Percentiles rank a stretch among this genome's conserved stretches.
Conservation (phyloP, 2,797 vertebrate species). For the Pterois miles region DNA sequence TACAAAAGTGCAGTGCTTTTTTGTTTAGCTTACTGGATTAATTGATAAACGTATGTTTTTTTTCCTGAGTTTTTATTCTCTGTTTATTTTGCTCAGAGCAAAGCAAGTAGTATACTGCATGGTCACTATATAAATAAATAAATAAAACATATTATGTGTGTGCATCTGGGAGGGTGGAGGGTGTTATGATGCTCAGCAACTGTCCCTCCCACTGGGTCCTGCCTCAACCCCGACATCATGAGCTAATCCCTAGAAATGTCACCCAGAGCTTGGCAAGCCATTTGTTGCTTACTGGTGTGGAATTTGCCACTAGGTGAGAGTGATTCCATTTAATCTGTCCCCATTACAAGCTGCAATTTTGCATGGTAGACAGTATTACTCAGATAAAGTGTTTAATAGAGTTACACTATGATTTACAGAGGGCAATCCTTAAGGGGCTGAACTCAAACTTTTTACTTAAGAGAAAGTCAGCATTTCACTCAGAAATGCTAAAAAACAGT, state of each 20-base stretch:
- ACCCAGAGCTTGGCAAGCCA: slow-evolving; percentile 70
- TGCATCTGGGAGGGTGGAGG: background rate
- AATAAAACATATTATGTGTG: background rate
- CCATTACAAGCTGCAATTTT: slow-evolving; percentile 76
- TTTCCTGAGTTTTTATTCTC: background rate
- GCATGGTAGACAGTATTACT: slow-evolving; percentile 72
- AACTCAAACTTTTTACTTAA: slow-evolving; percentile 58
- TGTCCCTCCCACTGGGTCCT: slow-evolving; percentile 66
- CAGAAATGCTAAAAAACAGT: slow-evolving; percentile 17
- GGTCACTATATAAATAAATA: slow-evolving; percentile 3
- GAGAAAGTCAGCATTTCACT: slow-evolving; percentile 48
- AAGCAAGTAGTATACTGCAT: background rate
- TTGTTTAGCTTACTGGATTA: background rate
- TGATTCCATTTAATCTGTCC: slow-evolving; percentile 78
- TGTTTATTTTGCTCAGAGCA: background rate
- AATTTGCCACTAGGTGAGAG: slow-evolving; percentile 78
- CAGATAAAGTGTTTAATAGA: slow-evolving; percentile 70
- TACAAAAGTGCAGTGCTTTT: background rate
- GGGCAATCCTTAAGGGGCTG: slow-evolving; percentile 53
- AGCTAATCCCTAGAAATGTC: slow-evolving; percentile 78
- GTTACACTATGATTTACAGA: slow-evolving; percentile 55
- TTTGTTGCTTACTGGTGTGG: slow-evolving; percentile 80
- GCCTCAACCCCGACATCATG: slow-evolving; percentile 60
- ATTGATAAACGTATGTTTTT: background rate
- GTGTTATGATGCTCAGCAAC: slow-evolving; percentile 48